Evolutionary conservation across 2,113 vertebrate genomes (phyloP).

Genomic region (Megaceryle maxima): DNA sequence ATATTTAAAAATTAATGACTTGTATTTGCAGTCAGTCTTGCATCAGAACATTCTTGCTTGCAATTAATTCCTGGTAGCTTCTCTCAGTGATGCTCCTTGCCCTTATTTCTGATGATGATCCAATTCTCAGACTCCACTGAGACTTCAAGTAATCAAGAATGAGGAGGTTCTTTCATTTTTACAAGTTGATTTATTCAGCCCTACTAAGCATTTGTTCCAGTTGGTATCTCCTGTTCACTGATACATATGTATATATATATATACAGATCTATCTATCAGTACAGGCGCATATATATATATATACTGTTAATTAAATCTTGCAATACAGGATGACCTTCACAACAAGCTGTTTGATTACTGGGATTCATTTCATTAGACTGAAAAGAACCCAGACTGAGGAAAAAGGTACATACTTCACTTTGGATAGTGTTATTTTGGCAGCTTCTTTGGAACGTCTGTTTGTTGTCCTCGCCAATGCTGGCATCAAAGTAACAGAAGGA

Average conservation of each 20-base stretch:
- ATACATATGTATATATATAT: neutral
- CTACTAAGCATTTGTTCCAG: neutral
- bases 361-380: constrained; percentile 12
- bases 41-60: neutral
- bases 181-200: neutral
- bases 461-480: neutral
- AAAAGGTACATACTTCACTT: neutral
- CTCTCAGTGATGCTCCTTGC: neutral
- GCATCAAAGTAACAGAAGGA: neutral
- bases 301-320: neutral
- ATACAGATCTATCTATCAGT: neutral
- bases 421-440: constrained; percentile 16
- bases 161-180: neutral
- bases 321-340: constrained; percentile 2
- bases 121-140: neutral
- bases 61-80: constrained; percentile 12
- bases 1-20: constrained; percentile 49
- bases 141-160: neutral
- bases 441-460: neutral
- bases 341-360: constrained; percentile 19
- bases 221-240: neutral
- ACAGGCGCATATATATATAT: neutral
- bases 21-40: constrained; percentile 5
- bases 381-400: neutral
- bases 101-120: neutral